These are phyloP conservation scores for Diachasmimorpha longicaudata DNA, from an alignment of 1,140 invertebrate genomes.

Conservation along the genomic window DNA sequence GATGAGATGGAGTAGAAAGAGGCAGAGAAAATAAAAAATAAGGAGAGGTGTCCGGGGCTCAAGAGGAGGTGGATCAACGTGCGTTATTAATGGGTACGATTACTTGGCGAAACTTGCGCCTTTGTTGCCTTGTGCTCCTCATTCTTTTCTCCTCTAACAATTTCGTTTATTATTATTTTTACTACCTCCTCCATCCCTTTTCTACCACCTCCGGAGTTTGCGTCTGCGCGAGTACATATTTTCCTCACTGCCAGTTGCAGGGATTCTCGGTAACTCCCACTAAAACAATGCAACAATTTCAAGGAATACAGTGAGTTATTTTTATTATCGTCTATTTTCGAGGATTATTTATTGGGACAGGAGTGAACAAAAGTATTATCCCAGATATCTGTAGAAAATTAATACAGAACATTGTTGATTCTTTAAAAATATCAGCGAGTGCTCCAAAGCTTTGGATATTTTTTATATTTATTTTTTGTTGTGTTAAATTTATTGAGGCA, in stretches of 20 bases:
- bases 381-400: too few species aligned
- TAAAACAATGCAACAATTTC: neutral
- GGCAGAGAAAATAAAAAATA: neutral
- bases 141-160: neutral
- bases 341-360: too few species aligned
- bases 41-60: neutral
- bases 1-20: neutral
- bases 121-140: constrained; percentile 35
- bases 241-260: neutral
- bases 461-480: too few species aligned
- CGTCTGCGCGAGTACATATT: neutral
- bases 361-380: too few species aligned
- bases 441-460: too few species aligned
- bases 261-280: neutral
- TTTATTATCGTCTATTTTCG: neutral
- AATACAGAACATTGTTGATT: too few species aligned
- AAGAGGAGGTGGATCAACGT: constrained; percentile 42
- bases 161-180: constrained; percentile 4
- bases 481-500: too few species aligned
- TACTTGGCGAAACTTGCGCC: constrained; percentile 57
- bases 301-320: neutral
- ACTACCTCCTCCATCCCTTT: neutral
- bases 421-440: too few species aligned
- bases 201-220: neutral
- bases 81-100: constrained; percentile 57